These are phyloP conservation scores for Astyanax mexicanus DNA, from an alignment of 2,797 vertebrate species.

Conservation along the genomic window DNA sequence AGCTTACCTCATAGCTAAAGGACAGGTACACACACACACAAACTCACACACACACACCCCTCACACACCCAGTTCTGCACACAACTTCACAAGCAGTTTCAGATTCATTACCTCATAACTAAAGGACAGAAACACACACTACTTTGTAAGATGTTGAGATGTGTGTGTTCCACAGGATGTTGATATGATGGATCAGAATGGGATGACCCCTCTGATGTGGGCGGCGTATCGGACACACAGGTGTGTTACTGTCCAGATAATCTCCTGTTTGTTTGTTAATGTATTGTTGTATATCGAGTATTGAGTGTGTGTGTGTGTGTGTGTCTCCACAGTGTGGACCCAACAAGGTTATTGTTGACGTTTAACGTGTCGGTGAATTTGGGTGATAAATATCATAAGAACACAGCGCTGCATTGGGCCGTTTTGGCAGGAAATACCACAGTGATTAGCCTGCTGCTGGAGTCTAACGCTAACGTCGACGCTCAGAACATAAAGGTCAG, in stretches of 20 bases:
- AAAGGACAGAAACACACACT: not conserved
- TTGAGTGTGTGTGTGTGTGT: slow-evolving; percentile 50
- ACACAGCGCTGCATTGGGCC: slow-evolving; percentile 97
- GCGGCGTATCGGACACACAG: slow-evolving; percentile 98
- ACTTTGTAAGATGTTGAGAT: no score
- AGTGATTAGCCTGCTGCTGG: slow-evolving; percentile 96
- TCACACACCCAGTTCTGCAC: no score
- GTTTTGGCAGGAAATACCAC: slow-evolving; percentile 98
- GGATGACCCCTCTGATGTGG: slow-evolving; percentile 99
- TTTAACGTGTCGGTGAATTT: slow-evolving; percentile 99
- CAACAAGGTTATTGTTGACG: slow-evolving; percentile 94
- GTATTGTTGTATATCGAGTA: slow-evolving; percentile 12
- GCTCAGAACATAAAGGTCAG: slow-evolving; percentile 96
- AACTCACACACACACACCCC: no score
- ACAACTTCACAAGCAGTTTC: no score
- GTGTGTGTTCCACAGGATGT: slow-evolving; percentile 91
- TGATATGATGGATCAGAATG: slow-evolving; percentile 99
- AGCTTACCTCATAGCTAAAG: slow-evolving; percentile 98
- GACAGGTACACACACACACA: slow-evolving; percentile 90
- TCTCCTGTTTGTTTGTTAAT: not conserved
- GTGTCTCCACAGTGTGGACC: slow-evolving; percentile 88
- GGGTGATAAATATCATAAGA: slow-evolving; percentile 99
- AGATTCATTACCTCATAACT: no score
- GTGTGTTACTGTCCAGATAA: slow-evolving; percentile 65
- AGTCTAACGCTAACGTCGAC: slow-evolving; percentile 95